A percentile compares a stretch with the other conserved stretches of the same genome.
Evolutionary conservation across 2,888 invertebrate species (phyloP).

Genomic region (Meloe dianella): DNA sequence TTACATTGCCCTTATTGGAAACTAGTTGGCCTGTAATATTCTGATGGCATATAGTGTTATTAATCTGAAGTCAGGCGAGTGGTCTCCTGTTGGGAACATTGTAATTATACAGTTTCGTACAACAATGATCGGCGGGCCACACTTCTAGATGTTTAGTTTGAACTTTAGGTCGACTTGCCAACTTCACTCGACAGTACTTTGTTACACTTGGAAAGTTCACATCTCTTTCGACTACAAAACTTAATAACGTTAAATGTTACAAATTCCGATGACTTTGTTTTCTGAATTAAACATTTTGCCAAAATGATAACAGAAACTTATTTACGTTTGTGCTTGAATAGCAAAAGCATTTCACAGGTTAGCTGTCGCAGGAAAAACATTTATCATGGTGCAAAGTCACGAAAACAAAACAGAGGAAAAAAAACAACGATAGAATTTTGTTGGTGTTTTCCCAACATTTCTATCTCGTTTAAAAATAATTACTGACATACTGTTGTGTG

Average conservation of each 20-base stretch:
- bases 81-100: slow-evolving; percentile 5
- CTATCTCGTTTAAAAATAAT: neutral
- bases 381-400: slow-evolving; percentile 15
- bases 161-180: slow-evolving; percentile 25
- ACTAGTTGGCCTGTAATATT: neutral
- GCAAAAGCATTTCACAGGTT: slow-evolving; percentile 15
- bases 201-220: slow-evolving; percentile 38
- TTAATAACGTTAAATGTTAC: slow-evolving; percentile 39
- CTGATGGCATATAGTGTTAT: neutral
- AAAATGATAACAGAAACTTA: slow-evolving; percentile 31
- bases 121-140: neutral
- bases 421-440: neutral
- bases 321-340: slow-evolving; percentile 16
- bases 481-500: slow-evolving; percentile 12
- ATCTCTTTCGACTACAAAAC: slow-evolving; percentile 33
- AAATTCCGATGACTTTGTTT: slow-evolving; percentile 36
- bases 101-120: neutral
- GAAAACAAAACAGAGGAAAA: neutral
- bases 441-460: neutral
- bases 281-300: slow-evolving; percentile 34
- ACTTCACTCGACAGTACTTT: slow-evolving; percentile 35
- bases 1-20: slow-evolving; percentile 4
- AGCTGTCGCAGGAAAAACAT: slow-evolving; percentile 22
- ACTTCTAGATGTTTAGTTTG: slow-evolving; percentile 1
- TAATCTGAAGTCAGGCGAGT: neutral